Base-by-base conservation (phyloP, 2,113 vertebrate species). In the Junco hyemalis region DNA sequence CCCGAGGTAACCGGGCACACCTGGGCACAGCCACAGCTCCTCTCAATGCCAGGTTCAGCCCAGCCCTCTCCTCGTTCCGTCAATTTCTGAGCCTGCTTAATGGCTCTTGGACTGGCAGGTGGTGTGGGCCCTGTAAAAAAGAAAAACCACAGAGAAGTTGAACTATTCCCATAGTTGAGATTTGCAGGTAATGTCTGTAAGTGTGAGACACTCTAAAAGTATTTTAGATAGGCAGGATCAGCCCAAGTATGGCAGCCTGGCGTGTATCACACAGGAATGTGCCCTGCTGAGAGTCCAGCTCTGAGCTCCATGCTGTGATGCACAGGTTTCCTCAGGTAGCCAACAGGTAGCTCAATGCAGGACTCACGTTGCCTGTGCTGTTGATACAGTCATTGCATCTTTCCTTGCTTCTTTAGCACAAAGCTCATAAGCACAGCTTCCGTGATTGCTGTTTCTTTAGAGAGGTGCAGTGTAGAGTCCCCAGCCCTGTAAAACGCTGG, bases 31-130 rank as follows among this genome's bases (percentile, higher is more conserved):
- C 26, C 40, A 1, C 1, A 2, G 1, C 68, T 6, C 9, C 28
- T 19, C 18, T 2, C 26, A 40, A 40, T 7, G 16, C 42, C 42
- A 17, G 42, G 42, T 44, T 8, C 42, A 44, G 40, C 40, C 40
- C 2, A 23, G 19, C 0, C 0, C 4, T 9, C 2, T 12, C 2
- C 22, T 17, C 22, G 1, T 2, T 9, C 7, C 4, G 10, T 31
- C 56, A 14, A 0, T 29, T 47, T 21, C 15, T 29, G 12, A 28
- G 0, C 7, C 9, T 15, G 16, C 4, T 25, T 16, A 5, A 14
- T 9, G 57, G 22, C 66, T 42, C 23, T 7, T 36, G 24, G 16
- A 9, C 0, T 5, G 12, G 18, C 20, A 20, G 59, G 24, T 51
- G 38, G 23, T 12, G 8, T 38, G 8, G 22, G 40, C 35, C 61